A percentile compares a stretch with the other conserved stretches of the same genome.
phyloP scores from a whole-genome alignment of 2,888 invertebrate genomes.

The Sisyra terminalis region DNA sequence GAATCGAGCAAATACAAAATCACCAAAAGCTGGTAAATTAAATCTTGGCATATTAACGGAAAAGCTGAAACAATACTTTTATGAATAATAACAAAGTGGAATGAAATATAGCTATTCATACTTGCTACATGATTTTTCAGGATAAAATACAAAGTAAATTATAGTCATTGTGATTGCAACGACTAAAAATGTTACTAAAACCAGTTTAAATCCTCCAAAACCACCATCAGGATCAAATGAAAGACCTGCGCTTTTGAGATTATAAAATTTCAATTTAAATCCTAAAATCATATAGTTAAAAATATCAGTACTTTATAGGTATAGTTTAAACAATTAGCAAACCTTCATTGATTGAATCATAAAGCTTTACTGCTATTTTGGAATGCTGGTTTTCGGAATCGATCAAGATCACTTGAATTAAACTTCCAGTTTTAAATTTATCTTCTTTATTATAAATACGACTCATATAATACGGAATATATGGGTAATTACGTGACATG shows the following conservation, averaged over 20 bases:
- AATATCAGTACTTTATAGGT: not conserved
- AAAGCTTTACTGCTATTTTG: slow-evolving; percentile 1
- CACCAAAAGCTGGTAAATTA: slow-evolving; percentile 2
- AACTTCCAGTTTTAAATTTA: slow-evolving; percentile 2
- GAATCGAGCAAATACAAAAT: slow-evolving; percentile 10
- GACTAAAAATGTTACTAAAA: not conserved
- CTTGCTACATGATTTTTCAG: not conserved
- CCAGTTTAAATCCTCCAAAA: not conserved
- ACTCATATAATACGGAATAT: too few species aligned
- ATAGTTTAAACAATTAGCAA: not conserved
- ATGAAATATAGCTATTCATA: not conserved
- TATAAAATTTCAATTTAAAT: not conserved
- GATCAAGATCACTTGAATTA: slow-evolving; percentile 8
- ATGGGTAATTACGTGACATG: not conserved
- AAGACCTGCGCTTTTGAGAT: not conserved
- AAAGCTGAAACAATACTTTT: not conserved
- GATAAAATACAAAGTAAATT: not conserved
- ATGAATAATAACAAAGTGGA: too few species aligned
- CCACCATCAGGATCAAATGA: not conserved
- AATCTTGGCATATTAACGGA: not conserved
- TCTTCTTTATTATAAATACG: slow-evolving; percentile 1
- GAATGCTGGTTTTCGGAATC: slow-evolving; percentile 7
- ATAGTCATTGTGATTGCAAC: not conserved
- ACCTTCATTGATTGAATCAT: slow-evolving; percentile 1
- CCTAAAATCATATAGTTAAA: not conserved